A percentile compares a stretch with the other conserved stretches of the same genome.
These are phyloP conservation scores for Drosophila mulleri DNA, from an alignment of 2,888 invertebrate genomes.

Conservation along the genomic window DNA sequence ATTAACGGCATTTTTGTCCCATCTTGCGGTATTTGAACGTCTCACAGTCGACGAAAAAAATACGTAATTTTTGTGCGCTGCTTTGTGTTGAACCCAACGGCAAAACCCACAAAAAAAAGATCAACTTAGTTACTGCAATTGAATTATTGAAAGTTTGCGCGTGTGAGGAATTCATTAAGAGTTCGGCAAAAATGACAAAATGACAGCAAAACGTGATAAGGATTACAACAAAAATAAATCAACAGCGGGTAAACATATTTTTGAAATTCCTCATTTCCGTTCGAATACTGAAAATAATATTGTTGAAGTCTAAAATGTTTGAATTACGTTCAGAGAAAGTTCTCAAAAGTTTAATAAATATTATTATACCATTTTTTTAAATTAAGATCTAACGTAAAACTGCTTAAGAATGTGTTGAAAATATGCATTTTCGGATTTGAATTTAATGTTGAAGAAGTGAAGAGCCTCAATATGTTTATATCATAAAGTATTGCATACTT, in stretches of 20 bases:
- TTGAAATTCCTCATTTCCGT: not conserved
- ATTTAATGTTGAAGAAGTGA: no score
- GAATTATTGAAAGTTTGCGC: slow-evolving; percentile 21
- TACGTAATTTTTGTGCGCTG: slow-evolving; percentile 49
- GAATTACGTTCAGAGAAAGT: no score
- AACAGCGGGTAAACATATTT: slow-evolving; percentile 78
- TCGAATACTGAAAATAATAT: no score
- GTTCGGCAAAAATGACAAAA: slow-evolving; percentile 82
- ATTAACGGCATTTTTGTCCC: not conserved
- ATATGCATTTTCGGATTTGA: no score
- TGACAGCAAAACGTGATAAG: slow-evolving; percentile 85
- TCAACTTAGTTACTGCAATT: slow-evolving; percentile 14
- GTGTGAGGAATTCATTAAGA: slow-evolving; percentile 66
- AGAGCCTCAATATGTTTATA: no score
- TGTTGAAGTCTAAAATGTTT: no score
- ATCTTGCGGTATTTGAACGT: slow-evolving; percentile 2
- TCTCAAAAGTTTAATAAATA: no score
- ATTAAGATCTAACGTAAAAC: no score
- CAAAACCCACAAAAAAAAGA: slow-evolving; percentile 8
- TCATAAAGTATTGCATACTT: no score
- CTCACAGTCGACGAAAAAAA: slow-evolving; percentile 35
- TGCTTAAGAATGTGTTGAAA: no score
- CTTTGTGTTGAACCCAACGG: slow-evolving; percentile 32
- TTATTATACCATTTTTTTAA: no score
- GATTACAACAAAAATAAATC: slow-evolving; percentile 84